Base-by-base conservation (phyloP, 2,113 vertebrate species). In the Notarius quadriscutis region DNA sequence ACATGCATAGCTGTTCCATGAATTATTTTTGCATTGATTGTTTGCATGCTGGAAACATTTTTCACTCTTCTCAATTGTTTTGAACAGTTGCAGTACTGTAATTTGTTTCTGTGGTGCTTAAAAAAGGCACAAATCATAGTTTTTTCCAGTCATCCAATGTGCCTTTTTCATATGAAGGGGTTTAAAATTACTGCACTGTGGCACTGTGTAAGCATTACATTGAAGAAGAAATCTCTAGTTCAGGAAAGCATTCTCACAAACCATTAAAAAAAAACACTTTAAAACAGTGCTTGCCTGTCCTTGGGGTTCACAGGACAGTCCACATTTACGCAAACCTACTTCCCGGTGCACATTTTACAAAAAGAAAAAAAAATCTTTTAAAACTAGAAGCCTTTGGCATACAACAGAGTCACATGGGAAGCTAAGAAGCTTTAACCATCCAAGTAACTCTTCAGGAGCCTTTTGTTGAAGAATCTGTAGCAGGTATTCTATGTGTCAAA, bases 21-120 rank as follows among this genome's bases (percentile, higher is more conserved):
- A 92, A 91, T 92, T 91, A 91, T 87, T 91, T 92, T 91, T 89
- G 75, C 87, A 34, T 90, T 93, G 93, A 94, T 93, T 94, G 92
- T 90, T 88, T 92, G 93, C 90, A 84, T 86, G 79, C 62, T 90
- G 85, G 60, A 78, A 89, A 86, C 85, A 67, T 55, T 71, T 58
- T 89, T 83, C 86, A 81, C 60, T 85, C 81, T 65, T 91, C 89
- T 88, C 84, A 92, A 89, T 83, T 79, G 84, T 77, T 88, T 84
- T 89, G 90, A 86, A 90, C 77, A 62, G 85, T 86, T 89, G 83
- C 85, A 67, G 84, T 89, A 85, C 85, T 90, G 88, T 92, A 88
- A 88, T 92, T 81, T 81, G 84, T 41, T 82, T 90, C 79, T 86
- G 78, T 90, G 81, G 87, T 88, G 87, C 85, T 81, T 91, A 88